These are phyloP conservation scores for Ectemnius continuus DNA, from an alignment of 2,888 invertebrate genomes.

Conservation along the genomic window DNA sequence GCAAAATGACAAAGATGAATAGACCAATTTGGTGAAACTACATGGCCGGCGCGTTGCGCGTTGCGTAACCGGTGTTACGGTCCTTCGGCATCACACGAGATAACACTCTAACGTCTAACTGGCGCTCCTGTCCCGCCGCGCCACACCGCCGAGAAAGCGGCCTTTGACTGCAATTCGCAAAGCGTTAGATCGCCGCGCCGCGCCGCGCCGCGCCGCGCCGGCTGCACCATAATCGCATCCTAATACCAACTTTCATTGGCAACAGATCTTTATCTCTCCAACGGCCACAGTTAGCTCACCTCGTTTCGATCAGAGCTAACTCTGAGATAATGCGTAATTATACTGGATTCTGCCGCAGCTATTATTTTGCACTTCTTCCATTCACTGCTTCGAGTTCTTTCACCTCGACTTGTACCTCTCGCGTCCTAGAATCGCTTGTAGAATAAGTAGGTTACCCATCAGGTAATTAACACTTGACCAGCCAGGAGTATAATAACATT, in stretches of 20 bases:
- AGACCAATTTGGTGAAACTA: slow-evolving; percentile 54
- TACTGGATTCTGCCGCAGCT: too few species aligned
- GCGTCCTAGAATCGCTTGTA: too few species aligned
- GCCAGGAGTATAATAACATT: too few species aligned
- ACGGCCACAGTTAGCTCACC: too few species aligned
- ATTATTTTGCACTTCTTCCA: too few species aligned
- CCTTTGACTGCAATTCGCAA: slow-evolving; percentile 19
- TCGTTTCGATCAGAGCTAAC: too few species aligned
- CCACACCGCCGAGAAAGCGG: slow-evolving; percentile 53
- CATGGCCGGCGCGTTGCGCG: neutral
- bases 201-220: neutral
- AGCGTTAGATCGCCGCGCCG: slow-evolving; percentile 17
- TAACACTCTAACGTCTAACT: slow-evolving; percentile 18
- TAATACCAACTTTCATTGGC: neutral
- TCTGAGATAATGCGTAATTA: too few species aligned
- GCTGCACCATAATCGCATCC: slow-evolving; percentile 14
- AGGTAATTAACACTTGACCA: too few species aligned
- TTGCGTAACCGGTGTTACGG: slow-evolving; percentile 48
- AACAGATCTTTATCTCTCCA: neutral
- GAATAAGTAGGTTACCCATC: too few species aligned
- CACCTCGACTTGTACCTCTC: too few species aligned
- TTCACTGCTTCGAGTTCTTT: too few species aligned
- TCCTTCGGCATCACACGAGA: slow-evolving; percentile 33
- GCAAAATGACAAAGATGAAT: slow-evolving; percentile 36
- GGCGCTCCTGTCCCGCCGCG: slow-evolving; percentile 1